phyloP scores from a whole-genome alignment of 2,888 invertebrate genomes.

The Dinocampus coccinellae region DNA sequence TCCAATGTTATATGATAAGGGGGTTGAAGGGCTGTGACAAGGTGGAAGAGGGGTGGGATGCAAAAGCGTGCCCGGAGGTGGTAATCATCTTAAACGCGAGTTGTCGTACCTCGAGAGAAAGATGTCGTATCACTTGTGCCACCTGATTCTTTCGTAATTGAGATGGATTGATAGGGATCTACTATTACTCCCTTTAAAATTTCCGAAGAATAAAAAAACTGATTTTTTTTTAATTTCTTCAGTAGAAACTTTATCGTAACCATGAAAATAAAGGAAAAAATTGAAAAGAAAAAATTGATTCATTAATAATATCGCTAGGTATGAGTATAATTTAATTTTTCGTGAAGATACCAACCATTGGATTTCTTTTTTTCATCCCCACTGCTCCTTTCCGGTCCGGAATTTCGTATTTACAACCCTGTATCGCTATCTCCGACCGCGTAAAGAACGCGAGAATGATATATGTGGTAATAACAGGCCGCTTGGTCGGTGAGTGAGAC shows the following conservation, averaged over 20 bases:
- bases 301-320: slow-evolving; percentile 31
- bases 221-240: slow-evolving; percentile 6
- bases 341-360: slow-evolving; percentile 1
- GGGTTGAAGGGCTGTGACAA: slow-evolving; percentile 32
- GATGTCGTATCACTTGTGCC: slow-evolving; percentile 49
- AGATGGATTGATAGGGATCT: slow-evolving; percentile 57
- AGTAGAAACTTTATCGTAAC: not conserved
- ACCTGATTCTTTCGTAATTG: slow-evolving; percentile 64
- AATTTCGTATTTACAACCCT: slow-evolving; percentile 60
- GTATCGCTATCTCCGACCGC: slow-evolving; percentile 49
- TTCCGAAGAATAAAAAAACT: slow-evolving; percentile 5
- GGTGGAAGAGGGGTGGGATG: slow-evolving; percentile 5
- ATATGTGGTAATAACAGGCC: slow-evolving; percentile 64
- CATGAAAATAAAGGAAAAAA: not conserved
- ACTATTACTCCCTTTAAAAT: slow-evolving; percentile 27
- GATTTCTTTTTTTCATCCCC: slow-evolving; percentile 28
- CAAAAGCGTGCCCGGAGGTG: slow-evolving; percentile 50
- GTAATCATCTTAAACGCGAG: slow-evolving; percentile 66
- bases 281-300: not conserved
- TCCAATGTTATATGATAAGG: slow-evolving; percentile 14
- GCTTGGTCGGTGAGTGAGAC: slow-evolving; percentile 51
- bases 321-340: slow-evolving; percentile 38
- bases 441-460: slow-evolving; percentile 62
- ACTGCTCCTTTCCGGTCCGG: slow-evolving; percentile 46
- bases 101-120: slow-evolving; percentile 47